Conservation (phyloP, 2,888 invertebrate genomes). For the Hirtodrosophila confusa region DNA sequence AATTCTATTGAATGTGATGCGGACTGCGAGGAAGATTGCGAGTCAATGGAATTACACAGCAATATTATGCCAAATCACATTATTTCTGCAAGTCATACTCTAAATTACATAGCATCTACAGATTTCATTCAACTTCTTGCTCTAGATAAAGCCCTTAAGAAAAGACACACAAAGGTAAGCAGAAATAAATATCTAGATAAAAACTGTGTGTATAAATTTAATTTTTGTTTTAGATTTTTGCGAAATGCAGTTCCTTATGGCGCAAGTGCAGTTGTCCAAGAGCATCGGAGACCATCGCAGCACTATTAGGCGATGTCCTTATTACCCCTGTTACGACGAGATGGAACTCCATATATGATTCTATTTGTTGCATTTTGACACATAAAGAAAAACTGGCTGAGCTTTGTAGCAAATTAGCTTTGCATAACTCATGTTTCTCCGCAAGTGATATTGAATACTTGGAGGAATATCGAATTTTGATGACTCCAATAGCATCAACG, state of each 20-base stretch:
- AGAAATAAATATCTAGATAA: no score
- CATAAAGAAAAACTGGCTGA: conserved; percentile 34
- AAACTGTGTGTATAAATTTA: no score
- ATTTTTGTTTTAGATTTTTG: conserved; percentile 25
- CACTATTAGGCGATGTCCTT: conserved; percentile 16
- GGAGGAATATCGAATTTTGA: conserved; percentile 38
- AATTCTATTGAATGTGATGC: background rate
- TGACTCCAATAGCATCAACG: conserved; percentile 43
- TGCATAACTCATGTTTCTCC: conserved; percentile 40
- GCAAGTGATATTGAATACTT: conserved; percentile 41
- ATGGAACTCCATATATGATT: conserved; percentile 46
- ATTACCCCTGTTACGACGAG: conserved; percentile 8
- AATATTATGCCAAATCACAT: conserved; percentile 31
- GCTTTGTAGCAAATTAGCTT: conserved; percentile 31
- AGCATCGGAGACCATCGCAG: conserved; percentile 6
- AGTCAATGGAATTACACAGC: background rate
- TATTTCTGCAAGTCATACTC: conserved; percentile 27
- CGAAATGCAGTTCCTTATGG: conserved; percentile 44
- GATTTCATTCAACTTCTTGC: conserved; percentile 35
- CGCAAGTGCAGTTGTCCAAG: conserved; percentile 19
- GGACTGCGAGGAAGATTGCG: background rate
- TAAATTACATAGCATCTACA: conserved; percentile 26
- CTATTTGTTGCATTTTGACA: conserved; percentile 32
- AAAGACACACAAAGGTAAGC: conserved; percentile 35
- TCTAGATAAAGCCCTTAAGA: conserved; percentile 11